These are phyloP conservation scores for Coracopsis vasa DNA, from an alignment of 2,113 vertebrate genomes.

Conservation along the genomic window DNA sequence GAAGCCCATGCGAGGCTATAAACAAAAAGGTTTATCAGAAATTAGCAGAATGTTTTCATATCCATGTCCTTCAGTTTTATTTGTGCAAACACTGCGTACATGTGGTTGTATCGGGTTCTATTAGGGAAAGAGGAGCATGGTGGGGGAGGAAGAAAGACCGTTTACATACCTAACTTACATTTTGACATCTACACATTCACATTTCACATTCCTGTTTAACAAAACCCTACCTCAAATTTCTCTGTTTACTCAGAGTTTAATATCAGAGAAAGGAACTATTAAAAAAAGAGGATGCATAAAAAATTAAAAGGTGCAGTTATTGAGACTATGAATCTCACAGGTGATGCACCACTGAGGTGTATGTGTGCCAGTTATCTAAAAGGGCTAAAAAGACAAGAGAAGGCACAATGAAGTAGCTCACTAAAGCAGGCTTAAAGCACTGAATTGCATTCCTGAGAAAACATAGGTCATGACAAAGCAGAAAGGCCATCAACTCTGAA, in stretches of 20 bases:
- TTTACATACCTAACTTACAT: not conserved
- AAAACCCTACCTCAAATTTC: not conserved
- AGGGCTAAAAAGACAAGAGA: not conserved
- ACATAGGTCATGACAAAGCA: not conserved
- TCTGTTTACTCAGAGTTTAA: not conserved
- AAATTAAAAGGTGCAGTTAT: not conserved
- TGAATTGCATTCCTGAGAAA: not conserved
- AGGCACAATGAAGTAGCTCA: not conserved
- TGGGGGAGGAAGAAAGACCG: not conserved
- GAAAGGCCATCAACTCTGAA: not conserved
- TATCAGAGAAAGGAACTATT: not conserved
- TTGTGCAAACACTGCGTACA: not conserved
- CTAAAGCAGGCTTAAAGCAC: not conserved
- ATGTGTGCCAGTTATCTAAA: not conserved
- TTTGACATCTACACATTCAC: not conserved
- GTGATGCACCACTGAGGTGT: not conserved
- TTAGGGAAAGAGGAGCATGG: not conserved
- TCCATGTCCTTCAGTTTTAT: not conserved
- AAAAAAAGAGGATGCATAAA: not conserved
- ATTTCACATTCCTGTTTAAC: not conserved
- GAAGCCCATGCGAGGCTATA: slow-evolving; percentile 90
- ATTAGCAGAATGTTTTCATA: not conserved
- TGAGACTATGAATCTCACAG: not conserved
- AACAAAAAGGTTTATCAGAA: not conserved
- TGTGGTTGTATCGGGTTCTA: not conserved